A percentile compares a stretch with the other conserved stretches of the same genome.
Conservation (phyloP, 2,888 invertebrate genomes). For the Noctua fimbriata region DNA sequence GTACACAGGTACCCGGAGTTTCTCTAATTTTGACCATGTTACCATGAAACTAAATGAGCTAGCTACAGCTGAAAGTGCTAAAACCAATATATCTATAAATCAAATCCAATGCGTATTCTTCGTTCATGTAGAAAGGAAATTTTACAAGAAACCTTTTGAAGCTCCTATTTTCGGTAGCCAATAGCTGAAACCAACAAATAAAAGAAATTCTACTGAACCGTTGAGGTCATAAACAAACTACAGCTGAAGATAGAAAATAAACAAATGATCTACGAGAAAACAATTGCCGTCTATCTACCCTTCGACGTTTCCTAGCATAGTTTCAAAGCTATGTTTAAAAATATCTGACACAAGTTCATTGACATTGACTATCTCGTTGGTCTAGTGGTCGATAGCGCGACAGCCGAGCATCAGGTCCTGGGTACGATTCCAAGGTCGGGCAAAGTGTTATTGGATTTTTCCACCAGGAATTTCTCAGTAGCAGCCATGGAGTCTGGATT, state of each 20-base stretch:
- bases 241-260: constrained; percentile 28
- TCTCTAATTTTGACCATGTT: neutral
- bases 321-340: constrained; percentile 37
- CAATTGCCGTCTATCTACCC: constrained; percentile 10
- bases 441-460: neutral
- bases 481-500: neutral
- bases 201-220: constrained; percentile 19
- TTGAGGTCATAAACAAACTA: neutral
- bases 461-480: neutral
- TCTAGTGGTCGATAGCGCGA: neutral
- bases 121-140: neutral
- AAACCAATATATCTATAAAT: neutral
- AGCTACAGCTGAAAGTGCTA: neutral
- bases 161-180: neutral
- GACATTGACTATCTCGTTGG: constrained; percentile 11
- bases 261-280: constrained; percentile 20
- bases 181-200: neutral
- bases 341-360: constrained; percentile 38
- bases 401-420: neutral
- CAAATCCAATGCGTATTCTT: neutral
- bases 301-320: constrained; percentile 17
- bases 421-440: neutral
- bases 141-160: constrained; percentile 4
- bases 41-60: neutral
- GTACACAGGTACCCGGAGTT: neutral